A percentile compares a stretch with the other conserved stretches of the same genome.
phyloP scores from a whole-genome alignment of 1,140 invertebrate genomes.

The Triops cancriformis region DNA sequence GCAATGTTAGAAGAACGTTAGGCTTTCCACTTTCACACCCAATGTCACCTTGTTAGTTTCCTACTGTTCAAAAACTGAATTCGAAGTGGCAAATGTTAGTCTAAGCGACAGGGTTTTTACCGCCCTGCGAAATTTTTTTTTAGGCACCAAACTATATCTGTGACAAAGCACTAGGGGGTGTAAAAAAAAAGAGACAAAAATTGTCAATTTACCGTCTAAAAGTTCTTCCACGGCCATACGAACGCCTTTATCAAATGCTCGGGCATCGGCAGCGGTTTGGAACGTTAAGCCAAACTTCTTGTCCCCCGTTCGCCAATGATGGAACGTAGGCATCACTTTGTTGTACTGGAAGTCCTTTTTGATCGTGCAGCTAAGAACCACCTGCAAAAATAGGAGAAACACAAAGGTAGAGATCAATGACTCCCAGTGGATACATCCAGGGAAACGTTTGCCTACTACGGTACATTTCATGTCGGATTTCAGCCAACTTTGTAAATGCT shows the following conservation, averaged over 20 bases:
- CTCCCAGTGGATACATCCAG: background rate
- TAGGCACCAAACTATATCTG: too few species aligned
- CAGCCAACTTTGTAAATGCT: background rate
- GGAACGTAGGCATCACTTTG: conserved; percentile 96
- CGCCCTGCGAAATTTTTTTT: too few species aligned
- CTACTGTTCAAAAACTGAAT: too few species aligned
- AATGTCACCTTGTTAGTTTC: too few species aligned
- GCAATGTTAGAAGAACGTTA: background rate
- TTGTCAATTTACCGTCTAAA: conserved; percentile 61
- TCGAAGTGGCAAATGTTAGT: too few species aligned
- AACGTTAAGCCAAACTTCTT: conserved; percentile 92
- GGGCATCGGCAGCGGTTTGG: conserved; percentile 83
- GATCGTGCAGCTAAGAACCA: conserved; percentile 86
- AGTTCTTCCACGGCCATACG: conserved; percentile 80
- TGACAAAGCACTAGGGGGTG: too few species aligned
- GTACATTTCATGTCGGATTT: background rate
- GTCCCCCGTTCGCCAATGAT: conserved; percentile 92
- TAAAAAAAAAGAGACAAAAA: background rate
- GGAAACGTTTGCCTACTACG: background rate
- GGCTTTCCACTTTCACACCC: too few species aligned
- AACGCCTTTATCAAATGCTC: conserved; percentile 89
- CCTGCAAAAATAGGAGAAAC: conserved; percentile 47
- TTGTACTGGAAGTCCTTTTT: conserved; percentile 95
- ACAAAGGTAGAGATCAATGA: background rate
- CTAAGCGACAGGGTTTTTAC: too few species aligned